Percentiles rank a stretch among this genome's conserved stretches.
phyloP scores from a whole-genome alignment of 2,113 vertebrate genomes.

The Sinocyclocheilus anophthalmus region DNA sequence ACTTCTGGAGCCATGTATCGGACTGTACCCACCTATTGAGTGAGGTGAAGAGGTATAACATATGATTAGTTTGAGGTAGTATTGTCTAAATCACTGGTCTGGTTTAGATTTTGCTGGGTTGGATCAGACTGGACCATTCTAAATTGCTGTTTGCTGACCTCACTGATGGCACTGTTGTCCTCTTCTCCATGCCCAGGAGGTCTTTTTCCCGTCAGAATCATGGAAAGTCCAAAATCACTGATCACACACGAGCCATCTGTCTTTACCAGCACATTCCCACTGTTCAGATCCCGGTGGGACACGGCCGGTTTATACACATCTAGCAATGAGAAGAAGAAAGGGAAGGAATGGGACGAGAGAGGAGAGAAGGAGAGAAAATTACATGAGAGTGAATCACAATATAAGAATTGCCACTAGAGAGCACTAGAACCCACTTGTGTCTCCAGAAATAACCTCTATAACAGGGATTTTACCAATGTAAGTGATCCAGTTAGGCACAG shows the following conservation, averaged over 20 bases:
- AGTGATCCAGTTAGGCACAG: background rate
- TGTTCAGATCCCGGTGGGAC: constrained; percentile 94
- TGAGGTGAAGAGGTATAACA: constrained; percentile 7
- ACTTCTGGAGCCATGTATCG: constrained; percentile 97
- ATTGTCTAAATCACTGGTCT: background rate
- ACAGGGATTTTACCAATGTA: background rate
- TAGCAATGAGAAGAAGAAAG: constrained; percentile 62
- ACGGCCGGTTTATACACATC: constrained; percentile 93
- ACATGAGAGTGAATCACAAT: constrained; percentile 48
- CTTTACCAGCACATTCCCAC: constrained; percentile 91
- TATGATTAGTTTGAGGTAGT: background rate
- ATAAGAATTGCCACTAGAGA: constrained; percentile 25
- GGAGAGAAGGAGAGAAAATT: constrained; percentile 51
- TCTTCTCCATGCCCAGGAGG: constrained; percentile 87
- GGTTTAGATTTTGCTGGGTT: background rate
- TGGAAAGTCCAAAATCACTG: constrained; percentile 92
- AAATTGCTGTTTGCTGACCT: constrained; percentile 72
- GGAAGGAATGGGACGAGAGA: background rate
- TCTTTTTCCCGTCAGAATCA: constrained; percentile 87
- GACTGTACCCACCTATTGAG: constrained; percentile 88
- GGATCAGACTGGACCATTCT: background rate
- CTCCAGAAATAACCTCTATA: background rate
- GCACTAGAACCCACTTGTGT: constrained; percentile 28
- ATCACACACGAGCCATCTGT: constrained; percentile 89
- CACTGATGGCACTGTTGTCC: constrained; percentile 90